These are phyloP conservation scores for Pseudochirops cupreus DNA, from an alignment of 2,797 vertebrate species.

Conservation along the genomic window DNA sequence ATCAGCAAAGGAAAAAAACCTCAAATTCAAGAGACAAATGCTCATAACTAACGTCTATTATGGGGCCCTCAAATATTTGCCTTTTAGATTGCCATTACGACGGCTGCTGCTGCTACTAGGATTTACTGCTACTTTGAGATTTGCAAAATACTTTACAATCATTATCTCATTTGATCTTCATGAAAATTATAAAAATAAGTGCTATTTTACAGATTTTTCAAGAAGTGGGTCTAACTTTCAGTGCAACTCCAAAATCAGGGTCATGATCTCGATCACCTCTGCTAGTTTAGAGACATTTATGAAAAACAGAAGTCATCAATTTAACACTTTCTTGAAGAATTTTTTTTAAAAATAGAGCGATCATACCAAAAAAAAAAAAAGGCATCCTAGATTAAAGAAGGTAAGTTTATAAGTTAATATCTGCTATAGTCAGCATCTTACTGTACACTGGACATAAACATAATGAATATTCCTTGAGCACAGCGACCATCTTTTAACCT, in stretches of 20 bases:
- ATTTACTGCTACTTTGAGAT: neutral
- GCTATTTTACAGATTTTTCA: too few species aligned
- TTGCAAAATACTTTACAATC: neutral
- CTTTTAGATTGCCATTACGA: neutral
- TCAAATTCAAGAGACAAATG: neutral
- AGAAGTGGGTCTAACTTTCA: too few species aligned
- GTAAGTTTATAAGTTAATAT: neutral
- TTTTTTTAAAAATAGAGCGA: constrained; percentile 19
- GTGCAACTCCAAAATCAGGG: neutral
- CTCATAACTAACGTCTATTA: neutral
- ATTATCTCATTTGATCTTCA: neutral
- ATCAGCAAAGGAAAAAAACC: neutral
- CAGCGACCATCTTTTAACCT: too few species aligned
- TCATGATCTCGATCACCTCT: constrained; percentile 27
- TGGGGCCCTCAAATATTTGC: neutral
- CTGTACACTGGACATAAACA: neutral
- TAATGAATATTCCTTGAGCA: neutral
- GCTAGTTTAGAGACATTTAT: neutral
- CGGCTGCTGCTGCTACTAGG: neutral
- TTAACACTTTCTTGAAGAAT: constrained; percentile 29
- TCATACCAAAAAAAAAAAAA: neutral
- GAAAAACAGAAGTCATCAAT: neutral
- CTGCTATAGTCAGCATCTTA: neutral
- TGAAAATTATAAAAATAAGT: too few species aligned
- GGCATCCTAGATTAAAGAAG: neutral